Evolutionary conservation across 2,888 invertebrate species (phyloP).

Genomic region (Dynastes tityus): DNA sequence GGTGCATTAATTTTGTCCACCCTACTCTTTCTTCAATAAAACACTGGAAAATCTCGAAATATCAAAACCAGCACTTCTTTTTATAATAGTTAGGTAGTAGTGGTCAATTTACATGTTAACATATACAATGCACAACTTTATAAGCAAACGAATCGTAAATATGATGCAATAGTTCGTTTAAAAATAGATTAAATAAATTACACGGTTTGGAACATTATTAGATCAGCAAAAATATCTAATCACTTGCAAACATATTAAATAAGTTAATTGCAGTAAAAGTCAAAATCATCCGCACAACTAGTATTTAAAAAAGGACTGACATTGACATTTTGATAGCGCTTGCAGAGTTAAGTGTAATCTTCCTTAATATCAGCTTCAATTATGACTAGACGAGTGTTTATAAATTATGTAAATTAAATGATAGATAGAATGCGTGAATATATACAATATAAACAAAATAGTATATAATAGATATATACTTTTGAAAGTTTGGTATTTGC

Average conservation of each 20-base stretch:
- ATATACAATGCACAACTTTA: neutral
- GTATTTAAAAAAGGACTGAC: neutral
- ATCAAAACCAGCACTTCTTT: too few species aligned
- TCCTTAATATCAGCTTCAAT: neutral
- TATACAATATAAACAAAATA: too few species aligned
- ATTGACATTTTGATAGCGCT: slow-evolving; percentile 15
- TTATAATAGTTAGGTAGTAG: too few species aligned
- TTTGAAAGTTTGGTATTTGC: too few species aligned
- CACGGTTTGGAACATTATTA: neutral
- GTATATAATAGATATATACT: too few species aligned
- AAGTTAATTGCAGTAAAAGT: neutral
- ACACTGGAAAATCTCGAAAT: too few species aligned
- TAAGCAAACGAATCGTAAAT: neutral
- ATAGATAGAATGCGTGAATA: neutral
- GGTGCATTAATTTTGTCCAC: too few species aligned
- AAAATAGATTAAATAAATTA: neutral
- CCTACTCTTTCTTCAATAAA: too few species aligned
- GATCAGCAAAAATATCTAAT: neutral
- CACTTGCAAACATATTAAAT: too few species aligned
- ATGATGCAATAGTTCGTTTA: neutral
- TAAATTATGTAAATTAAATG: neutral
- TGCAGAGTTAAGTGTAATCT: neutral
- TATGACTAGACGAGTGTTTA: neutral
- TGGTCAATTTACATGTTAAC: too few species aligned
- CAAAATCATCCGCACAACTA: neutral